Percentiles rank a stretch among this genome's conserved stretches.
Evolutionary conservation across 1,140 invertebrate genomes (phyloP).

Genomic region (Anoplolepis gracilipes): DNA sequence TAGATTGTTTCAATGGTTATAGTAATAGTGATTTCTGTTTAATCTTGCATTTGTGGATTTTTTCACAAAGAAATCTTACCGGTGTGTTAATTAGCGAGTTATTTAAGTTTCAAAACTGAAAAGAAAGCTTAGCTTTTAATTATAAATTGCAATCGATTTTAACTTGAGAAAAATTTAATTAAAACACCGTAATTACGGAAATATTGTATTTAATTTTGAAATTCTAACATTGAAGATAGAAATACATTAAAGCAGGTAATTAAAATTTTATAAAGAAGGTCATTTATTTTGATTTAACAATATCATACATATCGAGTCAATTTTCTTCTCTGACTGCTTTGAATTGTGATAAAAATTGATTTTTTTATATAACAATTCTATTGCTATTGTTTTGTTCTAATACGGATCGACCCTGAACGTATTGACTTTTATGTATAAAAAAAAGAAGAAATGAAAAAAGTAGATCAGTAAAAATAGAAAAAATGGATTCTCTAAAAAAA

Average conservation of each 20-base stretch:
- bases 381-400: slow-evolving; percentile 18
- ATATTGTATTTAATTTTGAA: slow-evolving; percentile 42
- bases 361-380: not conserved
- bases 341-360: not conserved
- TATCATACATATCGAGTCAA: not conserved
- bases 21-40: not conserved
- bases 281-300: slow-evolving; percentile 1
- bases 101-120: slow-evolving; percentile 46
- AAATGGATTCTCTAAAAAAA: slow-evolving; percentile 2
- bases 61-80: slow-evolving; percentile 7
- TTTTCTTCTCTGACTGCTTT: not conserved
- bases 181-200: not conserved
- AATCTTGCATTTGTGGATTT: not conserved
- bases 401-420: not conserved
- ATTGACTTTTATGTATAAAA: slow-evolving; percentile 5
- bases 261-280: not conserved
- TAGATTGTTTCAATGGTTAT: not conserved
- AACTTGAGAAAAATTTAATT: slow-evolving; percentile 44
- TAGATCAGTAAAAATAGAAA: no score
- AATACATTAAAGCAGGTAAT: not conserved
- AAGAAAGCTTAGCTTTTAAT: slow-evolving; percentile 32
- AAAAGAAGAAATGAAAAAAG: not conserved
- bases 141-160: slow-evolving; percentile 17
- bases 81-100: slow-evolving; percentile 50
- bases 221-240: not conserved